A percentile compares a stretch with the other conserved stretches of the same genome.
These are phyloP conservation scores for Epiblema foenella DNA, from an alignment of 2,888 invertebrate genomes.

Conservation along the genomic window DNA sequence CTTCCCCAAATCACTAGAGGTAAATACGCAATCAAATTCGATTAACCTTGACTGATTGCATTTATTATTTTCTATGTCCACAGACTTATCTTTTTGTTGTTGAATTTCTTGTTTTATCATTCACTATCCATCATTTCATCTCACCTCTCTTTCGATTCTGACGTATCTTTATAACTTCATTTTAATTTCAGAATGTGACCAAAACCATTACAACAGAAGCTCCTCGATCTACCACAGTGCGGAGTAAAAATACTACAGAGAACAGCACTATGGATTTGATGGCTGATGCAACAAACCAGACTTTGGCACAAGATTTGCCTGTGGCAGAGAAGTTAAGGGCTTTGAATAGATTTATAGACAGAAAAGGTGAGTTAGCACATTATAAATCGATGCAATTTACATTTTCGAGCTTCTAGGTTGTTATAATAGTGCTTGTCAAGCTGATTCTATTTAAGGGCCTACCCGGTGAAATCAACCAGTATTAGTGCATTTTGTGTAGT, in stretches of 20 bases:
- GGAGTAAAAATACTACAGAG: conserved; percentile 53
- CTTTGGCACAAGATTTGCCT: conserved; percentile 72
- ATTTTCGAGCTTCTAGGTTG: no score
- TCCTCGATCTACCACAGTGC: conserved; percentile 42
- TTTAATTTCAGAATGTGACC: conserved; percentile 21
- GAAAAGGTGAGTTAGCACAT: conserved; percentile 69
- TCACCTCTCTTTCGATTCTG: background rate
- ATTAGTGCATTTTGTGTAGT: no score
- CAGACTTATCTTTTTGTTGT: no score
- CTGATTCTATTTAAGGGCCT: no score
- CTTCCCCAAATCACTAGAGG: no score
- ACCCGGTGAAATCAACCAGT: no score
- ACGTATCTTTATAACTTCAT: background rate
- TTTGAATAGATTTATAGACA: conserved; percentile 72
- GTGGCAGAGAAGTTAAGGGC: conserved; percentile 78
- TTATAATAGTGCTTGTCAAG: no score
- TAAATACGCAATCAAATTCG: no score
- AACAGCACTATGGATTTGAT: conserved; percentile 66
- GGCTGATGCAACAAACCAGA: conserved; percentile 72
- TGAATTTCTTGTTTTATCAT: no score
- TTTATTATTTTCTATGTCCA: background rate
- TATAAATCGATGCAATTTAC: no score
- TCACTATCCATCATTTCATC: no score
- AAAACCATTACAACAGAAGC: conserved; percentile 51
- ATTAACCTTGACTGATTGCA: no score